Evolutionary conservation across 1,140 invertebrate genomes (phyloP).

Genomic region (Ericerus pela): DNA sequence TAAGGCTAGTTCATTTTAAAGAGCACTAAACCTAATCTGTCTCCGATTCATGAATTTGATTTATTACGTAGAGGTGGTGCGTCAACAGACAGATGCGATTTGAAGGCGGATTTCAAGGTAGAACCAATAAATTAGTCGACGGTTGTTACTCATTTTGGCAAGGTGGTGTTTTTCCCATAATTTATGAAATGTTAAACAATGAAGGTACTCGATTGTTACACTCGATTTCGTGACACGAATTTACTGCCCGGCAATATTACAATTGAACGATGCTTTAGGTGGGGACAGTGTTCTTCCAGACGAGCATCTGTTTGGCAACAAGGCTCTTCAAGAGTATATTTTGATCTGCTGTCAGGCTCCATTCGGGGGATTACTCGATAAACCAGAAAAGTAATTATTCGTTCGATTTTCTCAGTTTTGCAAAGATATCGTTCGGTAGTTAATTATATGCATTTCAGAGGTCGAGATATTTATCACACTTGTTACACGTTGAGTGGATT

Average conservation of each 20-base stretch:
- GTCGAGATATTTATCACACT: conserved; percentile 86
- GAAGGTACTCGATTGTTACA: conserved; percentile 26
- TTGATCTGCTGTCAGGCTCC: conserved; percentile 79
- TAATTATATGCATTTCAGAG: conserved; percentile 38
- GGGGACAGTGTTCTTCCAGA: too few relatives aligned
- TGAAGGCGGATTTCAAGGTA: conserved; percentile 85
- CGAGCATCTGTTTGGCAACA: conserved; percentile 53
- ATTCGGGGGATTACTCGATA: conserved; percentile 87
- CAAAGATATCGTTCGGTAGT: background rate
- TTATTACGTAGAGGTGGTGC: conserved; percentile 66
- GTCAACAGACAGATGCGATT: conserved; percentile 76
- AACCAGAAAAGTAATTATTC: conserved; percentile 75
- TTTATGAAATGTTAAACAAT: conserved; percentile 42
- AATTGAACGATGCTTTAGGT: too few relatives aligned
- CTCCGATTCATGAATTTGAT: too few relatives aligned
- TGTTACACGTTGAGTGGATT: conserved; percentile 93
- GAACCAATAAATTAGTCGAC: conserved; percentile 97
- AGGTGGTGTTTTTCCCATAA: conserved; percentile 71
- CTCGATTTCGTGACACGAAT: too few relatives aligned
- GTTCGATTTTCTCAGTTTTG: background rate
- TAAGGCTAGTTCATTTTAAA: too few relatives aligned
- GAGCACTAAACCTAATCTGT: too few relatives aligned
- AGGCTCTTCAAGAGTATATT: conserved; percentile 87
- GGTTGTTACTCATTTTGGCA: conserved; percentile 99
- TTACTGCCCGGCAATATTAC: too few relatives aligned